A percentile compares a stretch with the other conserved stretches of the same genome.
Conservation (phyloP, 2,113 vertebrate species). For the Daphoenositta chrysoptera region DNA sequence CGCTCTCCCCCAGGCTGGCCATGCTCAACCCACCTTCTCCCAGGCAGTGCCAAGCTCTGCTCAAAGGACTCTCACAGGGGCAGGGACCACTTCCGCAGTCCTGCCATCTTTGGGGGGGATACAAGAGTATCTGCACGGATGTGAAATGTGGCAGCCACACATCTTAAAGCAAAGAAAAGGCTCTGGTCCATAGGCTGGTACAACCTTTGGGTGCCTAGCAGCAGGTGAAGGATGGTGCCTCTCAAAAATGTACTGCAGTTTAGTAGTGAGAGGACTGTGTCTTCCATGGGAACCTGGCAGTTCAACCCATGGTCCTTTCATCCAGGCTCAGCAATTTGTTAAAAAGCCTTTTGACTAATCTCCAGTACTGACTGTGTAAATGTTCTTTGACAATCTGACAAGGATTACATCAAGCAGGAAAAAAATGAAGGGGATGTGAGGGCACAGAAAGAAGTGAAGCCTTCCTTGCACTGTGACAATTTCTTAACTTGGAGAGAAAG, state of each 20-base stretch:
- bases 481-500: slow-evolving; percentile 21
- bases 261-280: background rate
- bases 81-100: background rate
- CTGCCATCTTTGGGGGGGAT: background rate
- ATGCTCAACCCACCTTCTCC: background rate
- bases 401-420: background rate
- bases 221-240: background rate
- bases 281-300: background rate
- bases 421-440: background rate
- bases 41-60: background rate
- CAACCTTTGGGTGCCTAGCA: background rate
- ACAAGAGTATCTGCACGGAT: rapidly evolving
- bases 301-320: background rate
- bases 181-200: background rate
- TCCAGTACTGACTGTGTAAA: background rate
- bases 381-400: background rate
- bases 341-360: background rate
- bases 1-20: background rate
- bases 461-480: background rate
- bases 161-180: background rate
- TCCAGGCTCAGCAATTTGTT: background rate
- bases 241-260: background rate
- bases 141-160: background rate
- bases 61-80: background rate
- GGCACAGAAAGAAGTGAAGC: background rate